phyloP scores from a whole-genome alignment of 2,888 invertebrate genomes.

The Synanthedon formicaeformis region DNA sequence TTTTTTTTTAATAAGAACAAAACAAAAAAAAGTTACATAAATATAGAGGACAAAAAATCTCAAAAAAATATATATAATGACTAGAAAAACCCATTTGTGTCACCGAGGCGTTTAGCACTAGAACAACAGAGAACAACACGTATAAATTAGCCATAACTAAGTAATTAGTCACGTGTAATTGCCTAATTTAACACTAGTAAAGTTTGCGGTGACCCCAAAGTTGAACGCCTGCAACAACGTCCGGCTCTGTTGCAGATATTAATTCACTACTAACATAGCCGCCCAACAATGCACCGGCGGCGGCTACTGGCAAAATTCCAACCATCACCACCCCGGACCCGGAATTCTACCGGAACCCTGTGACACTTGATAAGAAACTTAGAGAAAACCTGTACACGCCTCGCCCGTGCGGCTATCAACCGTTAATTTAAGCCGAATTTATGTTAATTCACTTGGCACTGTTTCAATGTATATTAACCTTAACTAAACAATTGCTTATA shows the following conservation, averaged over 20 bases:
- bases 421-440: background rate
- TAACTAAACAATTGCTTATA: background rate
- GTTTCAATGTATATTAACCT: background rate
- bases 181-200: background rate
- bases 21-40: too few species aligned
- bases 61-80: too few species aligned
- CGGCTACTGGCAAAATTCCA: slow-evolving; percentile 49
- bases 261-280: slow-evolving; percentile 55
- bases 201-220: background rate
- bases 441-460: slow-evolving; percentile 8
- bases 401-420: background rate
- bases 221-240: slow-evolving; percentile 16
- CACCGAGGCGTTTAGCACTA: too few species aligned
- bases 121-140: background rate
- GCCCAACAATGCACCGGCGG: slow-evolving; percentile 37
- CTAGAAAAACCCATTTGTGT: too few species aligned
- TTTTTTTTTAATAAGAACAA: too few species aligned
- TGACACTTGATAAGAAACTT: slow-evolving; percentile 34
- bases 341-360: slow-evolving; percentile 35
- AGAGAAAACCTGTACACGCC: slow-evolving; percentile 3
- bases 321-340: slow-evolving; percentile 19
- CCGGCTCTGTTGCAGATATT: slow-evolving; percentile 47
- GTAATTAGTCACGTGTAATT: background rate
- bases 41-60: too few species aligned
- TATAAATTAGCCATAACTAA: background rate